Conservation (phyloP, 2,113 vertebrate species). For the Suncus etruscus region DNA sequence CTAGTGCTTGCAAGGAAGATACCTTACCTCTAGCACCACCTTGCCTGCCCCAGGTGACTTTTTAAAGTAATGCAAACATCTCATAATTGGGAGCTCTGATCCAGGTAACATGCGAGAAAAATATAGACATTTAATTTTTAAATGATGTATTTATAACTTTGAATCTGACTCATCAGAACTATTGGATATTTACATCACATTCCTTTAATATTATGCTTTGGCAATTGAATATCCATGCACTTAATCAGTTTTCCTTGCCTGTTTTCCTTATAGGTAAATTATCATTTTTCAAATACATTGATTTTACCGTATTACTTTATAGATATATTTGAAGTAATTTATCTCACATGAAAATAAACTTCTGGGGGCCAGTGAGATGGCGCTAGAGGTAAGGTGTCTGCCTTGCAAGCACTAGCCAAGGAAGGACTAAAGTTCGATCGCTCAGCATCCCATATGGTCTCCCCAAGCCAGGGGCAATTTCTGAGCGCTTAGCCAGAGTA, state of each 20-base stretch:
- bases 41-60: no score
- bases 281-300: background rate
- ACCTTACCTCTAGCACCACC: no score
- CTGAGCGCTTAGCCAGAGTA: no score
- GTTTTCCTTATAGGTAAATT: background rate
- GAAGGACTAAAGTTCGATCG: no score
- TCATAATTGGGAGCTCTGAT: background rate
- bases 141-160: background rate
- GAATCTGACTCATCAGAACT: background rate
- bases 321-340: no score
- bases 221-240: slow-evolving; percentile 16
- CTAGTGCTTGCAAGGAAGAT: no score
- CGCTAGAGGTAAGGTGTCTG: no score
- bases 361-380: no score
- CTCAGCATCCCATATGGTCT: no score
- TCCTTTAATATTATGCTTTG: background rate
- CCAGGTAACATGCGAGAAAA: background rate
- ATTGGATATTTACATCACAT: background rate
- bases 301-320: background rate
- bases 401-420: no score
- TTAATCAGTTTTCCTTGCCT: background rate
- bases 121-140: background rate
- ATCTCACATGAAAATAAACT: no score
- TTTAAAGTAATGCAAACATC: background rate
- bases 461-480: no score